phyloP scores from a whole-genome alignment of 1,140 invertebrate species.

The Eumeta japonica region DNA sequence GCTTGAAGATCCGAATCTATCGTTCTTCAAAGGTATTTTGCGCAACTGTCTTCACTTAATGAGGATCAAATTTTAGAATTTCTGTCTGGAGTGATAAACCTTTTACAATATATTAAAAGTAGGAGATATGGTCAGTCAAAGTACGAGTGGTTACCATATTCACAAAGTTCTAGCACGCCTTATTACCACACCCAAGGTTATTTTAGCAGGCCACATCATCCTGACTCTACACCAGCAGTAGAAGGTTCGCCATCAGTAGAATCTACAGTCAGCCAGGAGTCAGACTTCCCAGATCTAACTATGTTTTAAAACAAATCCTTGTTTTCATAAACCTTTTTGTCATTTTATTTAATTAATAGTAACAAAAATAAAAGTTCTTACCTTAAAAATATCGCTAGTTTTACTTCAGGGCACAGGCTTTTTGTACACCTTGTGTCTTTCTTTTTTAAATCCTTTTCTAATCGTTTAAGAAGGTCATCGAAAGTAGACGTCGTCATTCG shows the following conservation, averaged over 20 bases:
- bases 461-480: conserved; percentile 17
- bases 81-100: conserved; percentile 16
- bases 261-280: conserved; percentile 8
- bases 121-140: conserved; percentile 7
- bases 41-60: conserved; percentile 11
- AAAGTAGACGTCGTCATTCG: conserved; percentile 15
- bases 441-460: too few relatives aligned
- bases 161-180: conserved; percentile 6
- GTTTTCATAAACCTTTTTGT: conserved; percentile 7
- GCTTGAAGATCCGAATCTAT: conserved; percentile 15
- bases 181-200: conserved; percentile 6
- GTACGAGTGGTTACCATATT: conserved; percentile 4
- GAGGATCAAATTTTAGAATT: conserved; percentile 18
- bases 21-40: conserved; percentile 15
- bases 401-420: conserved; percentile 12
- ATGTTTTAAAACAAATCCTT: conserved; percentile 9
- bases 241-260: conserved; percentile 9
- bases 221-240: conserved; percentile 6
- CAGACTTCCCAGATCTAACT: conserved; percentile 10
- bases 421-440: conserved; percentile 10
- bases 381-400: too few relatives aligned
- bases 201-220: conserved; percentile 6
- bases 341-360: too few relatives aligned
- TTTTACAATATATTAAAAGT: conserved; percentile 19
- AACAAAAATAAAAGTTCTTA: conserved; percentile 12